phyloP scores from a whole-genome alignment of 2,113 vertebrate genomes.

The Oreotrochilus melanogaster region DNA sequence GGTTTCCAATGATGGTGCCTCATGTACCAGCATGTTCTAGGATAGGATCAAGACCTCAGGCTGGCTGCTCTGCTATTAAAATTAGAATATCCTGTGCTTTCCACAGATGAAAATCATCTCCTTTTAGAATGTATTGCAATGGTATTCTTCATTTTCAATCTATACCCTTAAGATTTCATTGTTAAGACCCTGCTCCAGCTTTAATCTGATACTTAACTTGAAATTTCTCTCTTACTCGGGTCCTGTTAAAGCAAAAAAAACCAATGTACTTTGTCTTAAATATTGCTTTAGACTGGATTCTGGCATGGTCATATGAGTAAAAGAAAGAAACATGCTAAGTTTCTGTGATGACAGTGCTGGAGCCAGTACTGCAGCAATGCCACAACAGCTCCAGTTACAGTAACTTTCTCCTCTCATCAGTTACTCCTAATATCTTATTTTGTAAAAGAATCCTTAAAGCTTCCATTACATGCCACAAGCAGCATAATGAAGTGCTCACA shows the following conservation, averaged over 20 bases:
- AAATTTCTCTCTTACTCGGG: neutral
- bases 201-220: neutral
- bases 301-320: rapidly evolving
- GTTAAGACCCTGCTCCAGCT: neutral
- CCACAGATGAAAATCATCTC: neutral
- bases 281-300: neutral
- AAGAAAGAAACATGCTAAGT: neutral
- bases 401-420: neutral
- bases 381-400: neutral
- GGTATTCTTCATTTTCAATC: neutral
- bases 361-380: neutral
- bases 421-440: neutral
- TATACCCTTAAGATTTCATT: neutral
- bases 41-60: neutral
- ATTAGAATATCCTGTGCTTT: neutral
- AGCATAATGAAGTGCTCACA: neutral
- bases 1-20: neutral
- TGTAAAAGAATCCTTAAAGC: neutral
- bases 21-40: rapidly evolving
- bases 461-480: neutral
- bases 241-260: neutral
- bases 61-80: neutral
- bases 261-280: neutral
- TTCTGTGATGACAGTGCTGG: neutral
- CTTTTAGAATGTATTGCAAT: neutral